Base-by-base conservation (phyloP, 2,888 invertebrate genomes). In the Diarsia brunnea region DNA sequence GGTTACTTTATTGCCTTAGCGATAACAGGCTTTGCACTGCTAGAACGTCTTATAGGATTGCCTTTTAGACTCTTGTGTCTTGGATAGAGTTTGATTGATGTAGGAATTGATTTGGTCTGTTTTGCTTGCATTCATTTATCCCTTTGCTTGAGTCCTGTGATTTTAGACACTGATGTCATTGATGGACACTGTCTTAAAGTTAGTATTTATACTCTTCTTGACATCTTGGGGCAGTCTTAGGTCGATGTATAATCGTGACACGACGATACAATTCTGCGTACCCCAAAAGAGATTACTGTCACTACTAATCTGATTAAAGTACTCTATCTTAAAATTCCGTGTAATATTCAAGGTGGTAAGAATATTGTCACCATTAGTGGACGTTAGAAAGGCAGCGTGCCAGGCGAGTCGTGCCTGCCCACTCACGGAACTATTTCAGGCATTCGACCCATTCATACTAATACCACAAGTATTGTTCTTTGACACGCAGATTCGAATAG, bases 341-440 rank as follows among this genome's bases (percentile, higher is more conserved):
- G 70, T 69, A 84, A 68, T 84, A 58, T 63, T 65, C 58, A 71
- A 84, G 69, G 81, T 84, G 65, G 68, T 73, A 60, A 38, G 53
- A 82, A 76, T 82, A 84, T 82, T 83, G 84, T 83, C 79, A 77
- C 78, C 78, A 68, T 84, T 84, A 70, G 53, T 82, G 85, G 75
- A 38, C 71, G 69, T 78, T 86, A 84, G 86, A 86, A 84, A 86
- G 86, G 87, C 78, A 73, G 58, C 71, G 60, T 79, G 71, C 84
- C 82, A 75, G 79, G 61, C 63, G 31, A 81, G 64, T 88, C 88
- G 86, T 91, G 90, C 74, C 87, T 75, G 81, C 89, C 85, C 78
- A 85, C 90, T 89, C 89, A 89, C 89, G 89, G 79, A 89, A 89
- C 85, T 88, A 92, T 92, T 89, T 85, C 82, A 88, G 85, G 84